Evolutionary conservation across 1,140 invertebrate genomes (phyloP), one percentile per base, ranked within the genome.

Genomic region (Bactericera cockerelli): DNA sequence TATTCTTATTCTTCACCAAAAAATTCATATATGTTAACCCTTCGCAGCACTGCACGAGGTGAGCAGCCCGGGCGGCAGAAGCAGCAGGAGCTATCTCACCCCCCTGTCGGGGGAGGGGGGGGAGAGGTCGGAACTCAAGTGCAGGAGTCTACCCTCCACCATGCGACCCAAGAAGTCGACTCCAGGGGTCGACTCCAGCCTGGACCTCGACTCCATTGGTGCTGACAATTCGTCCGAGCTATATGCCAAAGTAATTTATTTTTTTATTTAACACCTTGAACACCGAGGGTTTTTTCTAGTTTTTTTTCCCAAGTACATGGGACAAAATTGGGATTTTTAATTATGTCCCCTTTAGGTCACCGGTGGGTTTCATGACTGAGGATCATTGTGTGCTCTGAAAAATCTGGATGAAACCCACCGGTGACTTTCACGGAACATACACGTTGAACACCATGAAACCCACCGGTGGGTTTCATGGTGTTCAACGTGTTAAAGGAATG

Each of bases 171-270:
- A 80, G 63, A 76, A 76, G 22, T 71, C 81, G 38, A 80, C 80
- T 31, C 70, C 81, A 3, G 81, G 80, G 13, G 81, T 80, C 2
- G 79, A 81, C 66, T 80, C 82, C 65, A 80, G 83, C 67, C n/a
- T n/a, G n/a, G n/a, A 64, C 81, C n/a, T 76, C 79, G 59, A 79
- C 82, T 63, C 72, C 83, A 2, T 82, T 13, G 28, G 28, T 2
- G 80, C 81, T 66, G 81, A 83, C 65, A 80, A 84, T 67, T 64
- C 81, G n/a, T 76, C 79, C 59, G 80, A 83, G 63, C 72, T 84
- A 1, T 83, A 84, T 67, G 81, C 81, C n/a, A 83, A 83, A 72
- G 81, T 82, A 70, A 63, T 57, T 64, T 38, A 54, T 24, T n/a
- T n/a, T n/a, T n/a, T n/a, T n/a, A n/a, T n/a, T 54, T 22, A 2